Conservation (phyloP, 2,888 invertebrate species). For the Apamea anceps region DNA sequence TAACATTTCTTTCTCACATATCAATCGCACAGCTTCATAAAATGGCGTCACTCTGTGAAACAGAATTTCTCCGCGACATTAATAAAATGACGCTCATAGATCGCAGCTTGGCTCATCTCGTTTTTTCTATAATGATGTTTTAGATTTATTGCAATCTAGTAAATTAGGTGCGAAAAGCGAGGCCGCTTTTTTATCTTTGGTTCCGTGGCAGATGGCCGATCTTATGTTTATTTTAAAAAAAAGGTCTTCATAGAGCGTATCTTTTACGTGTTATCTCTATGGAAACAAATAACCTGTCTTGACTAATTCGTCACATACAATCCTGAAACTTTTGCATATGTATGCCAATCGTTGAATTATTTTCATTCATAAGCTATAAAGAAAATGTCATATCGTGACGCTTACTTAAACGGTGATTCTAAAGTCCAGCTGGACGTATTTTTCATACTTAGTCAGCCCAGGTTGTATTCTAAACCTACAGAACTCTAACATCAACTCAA, state of each 20-base stretch:
- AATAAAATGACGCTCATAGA: conserved; percentile 73
- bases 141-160: conserved; percentile 76
- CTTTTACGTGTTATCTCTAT: background rate
- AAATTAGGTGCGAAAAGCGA: conserved; percentile 58
- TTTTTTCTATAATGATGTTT: conserved; percentile 76
- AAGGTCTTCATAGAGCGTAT: background rate
- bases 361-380: background rate
- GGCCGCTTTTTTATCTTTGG: conserved; percentile 32
- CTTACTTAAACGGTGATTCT: background rate
- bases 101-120: conserved; percentile 64
- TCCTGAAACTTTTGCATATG: too few relatives aligned
- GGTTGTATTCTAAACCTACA: background rate
- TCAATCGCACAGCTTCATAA: conserved; percentile 37
- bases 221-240: background rate
- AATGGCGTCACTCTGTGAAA: conserved; percentile 50
- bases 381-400: background rate
- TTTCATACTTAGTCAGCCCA: background rate
- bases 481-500: conserved; percentile 32
- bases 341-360: background rate
- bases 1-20: conserved; percentile 20
- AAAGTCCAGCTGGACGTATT: background rate
- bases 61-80: conserved; percentile 71
- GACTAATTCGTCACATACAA: too few relatives aligned
- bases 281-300: too few relatives aligned
- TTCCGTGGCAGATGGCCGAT: conserved; percentile 16